Base-by-base conservation (phyloP, 2,113 vertebrate genomes). In the Ailuropoda melanoleuca region DNA sequence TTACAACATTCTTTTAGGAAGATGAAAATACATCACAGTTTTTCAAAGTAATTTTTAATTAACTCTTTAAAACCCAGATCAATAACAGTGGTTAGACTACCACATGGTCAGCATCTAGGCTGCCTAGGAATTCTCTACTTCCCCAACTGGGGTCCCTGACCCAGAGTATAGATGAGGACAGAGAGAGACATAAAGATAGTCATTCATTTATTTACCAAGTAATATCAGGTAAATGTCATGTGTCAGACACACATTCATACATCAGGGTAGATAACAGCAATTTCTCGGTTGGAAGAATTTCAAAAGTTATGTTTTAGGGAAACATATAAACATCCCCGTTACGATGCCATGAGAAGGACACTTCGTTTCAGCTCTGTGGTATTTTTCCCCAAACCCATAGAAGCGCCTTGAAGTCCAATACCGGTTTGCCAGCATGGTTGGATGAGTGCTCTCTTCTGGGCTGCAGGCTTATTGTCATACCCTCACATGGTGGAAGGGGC, bases 1-100 rank as follows among this genome's bases (percentile, higher is more conserved):
- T n/a, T 77, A 34, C 68, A 89, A 80, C 68, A 39, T 24, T 62
- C 55, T 89, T 96, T 68, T 19, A 89, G 56, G 29, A 97, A 88
- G 78, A 66, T 86, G 19, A 89, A 91, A 85, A 81, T 53, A 34
- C 21, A 77, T 53, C 46, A 50, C 24, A 14, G 46, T 56, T 92
- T 93, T 96, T 46, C 37, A 70, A 80, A 95, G 48, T 90, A 90
- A 83, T 55, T 72, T 96, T 89, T 62, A 92, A 91, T 80, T 43
- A 68, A 96, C 23, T 82, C 26, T 95, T 78, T 83, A 75, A 90
- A 95, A 50, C 4, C 29, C 48, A 92, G 70, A 80, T 88, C 1
- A 4, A 9, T 93, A 74, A 13, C 6, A 37, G 50, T 43, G 23
- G 46, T 46, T 92, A 72, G 60, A 81, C 55, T 62, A 8, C 62